Base-by-base conservation (phyloP, 2,888 invertebrate species). In the Julus scandinavius region DNA sequence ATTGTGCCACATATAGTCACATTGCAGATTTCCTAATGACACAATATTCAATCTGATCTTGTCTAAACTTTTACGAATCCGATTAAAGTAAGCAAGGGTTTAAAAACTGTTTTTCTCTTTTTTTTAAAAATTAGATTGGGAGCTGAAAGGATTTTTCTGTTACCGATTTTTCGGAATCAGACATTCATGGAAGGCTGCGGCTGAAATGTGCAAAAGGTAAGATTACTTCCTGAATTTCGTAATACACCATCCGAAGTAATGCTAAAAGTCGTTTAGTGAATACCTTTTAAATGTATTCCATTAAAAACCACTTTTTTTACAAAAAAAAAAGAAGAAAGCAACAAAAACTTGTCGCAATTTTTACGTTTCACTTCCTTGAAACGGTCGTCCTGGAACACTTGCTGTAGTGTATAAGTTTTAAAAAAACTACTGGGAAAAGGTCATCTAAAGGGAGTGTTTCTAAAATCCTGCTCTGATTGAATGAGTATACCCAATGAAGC, bases 171-270 rank as follows among this genome's bases (percentile, higher is more conserved):
- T 86, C 49, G 88, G 88, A 41, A 88, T 88, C 4, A 41, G 88
- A 29, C 88, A 88, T 38, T 88, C 88, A 49, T 88, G 88, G 88
- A 88, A 86, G 63, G 84, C 85, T 13, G 88, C 88, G 5, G 85
- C 88, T 17, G 88, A 88, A 86, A 86, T 88, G 20, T 88, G 88
- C 72, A 88, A 88, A 88, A 85, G 88, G 88, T 88, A 88, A 88
- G 17, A 45, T n/a, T 20, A 58, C 58, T 58, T 58, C 58, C 58
- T 58, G 13, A 5, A 58, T 58, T 58, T 58, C 17, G 2, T 5
- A 50, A 50, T 7, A 9, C 29, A 29, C 50, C 50, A 50, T 50
- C 50, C 5, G 58, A 0, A 17, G 13, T 17, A 17, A 17, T 58
- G 58, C 17, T 5, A 58, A 17, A 5, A 58, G 17, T 17, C 58